Conservation (phyloP, 1,140 invertebrate species). For the Agrilus planipennis region DNA sequence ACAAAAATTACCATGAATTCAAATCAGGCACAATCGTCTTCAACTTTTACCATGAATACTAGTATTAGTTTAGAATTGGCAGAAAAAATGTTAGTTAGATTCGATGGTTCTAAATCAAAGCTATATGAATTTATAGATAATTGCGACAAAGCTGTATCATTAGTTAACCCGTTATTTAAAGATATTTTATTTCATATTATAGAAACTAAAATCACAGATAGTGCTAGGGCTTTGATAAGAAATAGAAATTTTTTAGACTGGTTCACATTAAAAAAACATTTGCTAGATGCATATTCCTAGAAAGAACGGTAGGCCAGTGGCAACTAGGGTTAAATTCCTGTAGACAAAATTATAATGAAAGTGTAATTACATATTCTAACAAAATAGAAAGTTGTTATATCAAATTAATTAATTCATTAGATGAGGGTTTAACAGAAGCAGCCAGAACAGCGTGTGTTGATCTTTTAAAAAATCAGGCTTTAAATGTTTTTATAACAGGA, state of each 20-base stretch:
- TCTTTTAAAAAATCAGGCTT: slow-evolving; percentile 19
- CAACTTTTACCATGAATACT: too few relatives aligned
- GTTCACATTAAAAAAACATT: slow-evolving; percentile 9
- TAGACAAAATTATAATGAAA: slow-evolving; percentile 9
- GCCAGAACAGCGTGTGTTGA: slow-evolving; percentile 15
- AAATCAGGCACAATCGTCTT: too few relatives aligned
- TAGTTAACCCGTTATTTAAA: slow-evolving; percentile 2
- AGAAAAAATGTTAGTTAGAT: slow-evolving; percentile 6
- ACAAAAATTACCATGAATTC: too few relatives aligned
- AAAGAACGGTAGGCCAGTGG: slow-evolving; percentile 10
- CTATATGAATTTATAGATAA: slow-evolving; percentile 13
- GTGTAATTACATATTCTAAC: slow-evolving; percentile 5
- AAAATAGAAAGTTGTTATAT: slow-evolving; percentile 10
- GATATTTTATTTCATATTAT: slow-evolving; percentile 8
- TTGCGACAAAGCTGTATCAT: slow-evolving; percentile 10
- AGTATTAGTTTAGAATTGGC: slow-evolving; percentile 2
- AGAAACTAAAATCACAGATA: slow-evolving; percentile 10
- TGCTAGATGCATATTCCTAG: slow-evolving; percentile 8
- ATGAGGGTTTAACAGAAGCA: slow-evolving; percentile 13
- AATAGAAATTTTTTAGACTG: slow-evolving; percentile 7
- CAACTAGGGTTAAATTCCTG: slow-evolving; percentile 11
- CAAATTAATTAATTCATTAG: slow-evolving; percentile 21
- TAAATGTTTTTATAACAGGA: slow-evolving; percentile 20
- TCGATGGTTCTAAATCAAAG: slow-evolving; percentile 10
- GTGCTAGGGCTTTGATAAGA: slow-evolving; percentile 9